A percentile compares a stretch with the other conserved stretches of the same genome.
Conservation (phyloP, 2,113 vertebrate species). For the Tachysurus fulvidraco region DNA sequence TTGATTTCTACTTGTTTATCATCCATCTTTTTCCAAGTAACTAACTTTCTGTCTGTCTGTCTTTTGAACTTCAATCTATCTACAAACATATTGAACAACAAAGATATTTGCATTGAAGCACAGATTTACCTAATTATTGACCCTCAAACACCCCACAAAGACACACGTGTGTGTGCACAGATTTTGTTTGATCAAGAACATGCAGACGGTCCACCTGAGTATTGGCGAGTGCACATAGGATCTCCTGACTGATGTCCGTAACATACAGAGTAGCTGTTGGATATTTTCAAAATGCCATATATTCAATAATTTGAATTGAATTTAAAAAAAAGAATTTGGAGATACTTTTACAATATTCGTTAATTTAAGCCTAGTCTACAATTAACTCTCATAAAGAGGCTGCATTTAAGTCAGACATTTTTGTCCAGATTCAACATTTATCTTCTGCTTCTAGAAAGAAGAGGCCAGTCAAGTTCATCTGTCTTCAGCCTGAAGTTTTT, state of each 20-base stretch:
- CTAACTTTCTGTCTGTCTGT: too few species aligned
- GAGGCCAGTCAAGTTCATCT: conserved; percentile 10
- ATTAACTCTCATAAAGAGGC: neutral
- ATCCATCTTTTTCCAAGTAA: too few species aligned
- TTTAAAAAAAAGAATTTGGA: neutral
- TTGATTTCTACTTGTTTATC: too few species aligned
- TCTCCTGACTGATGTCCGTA: neutral
- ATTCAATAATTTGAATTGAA: too few species aligned
- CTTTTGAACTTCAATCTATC: too few species aligned
- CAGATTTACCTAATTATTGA: neutral
- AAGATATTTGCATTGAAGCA: neutral
- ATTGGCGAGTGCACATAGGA: neutral
- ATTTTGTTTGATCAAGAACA: neutral
- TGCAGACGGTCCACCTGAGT: neutral
- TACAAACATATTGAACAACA: too few species aligned
- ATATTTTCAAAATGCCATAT: neutral
- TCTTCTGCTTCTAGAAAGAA: conserved; percentile 28
- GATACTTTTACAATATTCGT: neutral
- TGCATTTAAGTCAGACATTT: neutral
- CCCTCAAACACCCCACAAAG: neutral
- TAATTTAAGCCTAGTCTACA: neutral
- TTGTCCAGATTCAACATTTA: neutral
- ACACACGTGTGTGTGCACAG: too few species aligned
- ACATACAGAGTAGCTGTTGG: neutral
- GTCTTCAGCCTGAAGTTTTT: neutral